Base-by-base conservation (phyloP, 2,797 vertebrate genomes). In the Sebastes diaconus region DNA sequence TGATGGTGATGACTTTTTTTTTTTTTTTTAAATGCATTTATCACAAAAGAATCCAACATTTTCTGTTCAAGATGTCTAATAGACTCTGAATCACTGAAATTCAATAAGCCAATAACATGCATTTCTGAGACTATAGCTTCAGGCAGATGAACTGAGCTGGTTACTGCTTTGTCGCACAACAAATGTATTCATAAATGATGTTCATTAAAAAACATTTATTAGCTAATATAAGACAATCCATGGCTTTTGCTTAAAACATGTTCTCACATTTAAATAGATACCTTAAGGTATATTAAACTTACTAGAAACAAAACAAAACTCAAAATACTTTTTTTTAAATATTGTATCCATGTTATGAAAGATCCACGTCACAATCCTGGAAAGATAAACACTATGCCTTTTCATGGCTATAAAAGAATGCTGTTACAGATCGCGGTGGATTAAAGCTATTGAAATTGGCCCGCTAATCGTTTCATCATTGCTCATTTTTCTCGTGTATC, bases 401-500 rank as follows among this genome's bases (percentile, higher is more conserved):
- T 79, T 74, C 8, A 79, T 42, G 18, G 66, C 42, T 80, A 77
- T 68, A 72, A 87, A 73, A 87, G 32, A 83, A 75, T 73, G 71
- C 25, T 57, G 52, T 67, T 74, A 64, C 39, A 86, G 79, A 89
- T 86, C 42, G 63, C 52, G 34, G 70, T 69, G 81, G 88, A 90
- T 87, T 84, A 87, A 86, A 87, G 84, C 83, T 83, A 87, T 79
- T 91, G 87, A 90, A 90, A 90, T 61, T 71, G 67, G 67, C 52
- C 90, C 71, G 84, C 90, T 95, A 94, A 95, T 93, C 88, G 88
- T 93, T 94, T 90, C 87, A 86, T 79, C 80, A 70, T 88, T 90
- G 88, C 84, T 93, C 91, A 90, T 95, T 93, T 93, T 91, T 90
- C 93, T 92, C 91, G 91, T 95, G 92, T 94, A 95, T 95, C 91